Base-by-base conservation (phyloP, 2,113 vertebrate genomes). In the Limanda limanda region DNA sequence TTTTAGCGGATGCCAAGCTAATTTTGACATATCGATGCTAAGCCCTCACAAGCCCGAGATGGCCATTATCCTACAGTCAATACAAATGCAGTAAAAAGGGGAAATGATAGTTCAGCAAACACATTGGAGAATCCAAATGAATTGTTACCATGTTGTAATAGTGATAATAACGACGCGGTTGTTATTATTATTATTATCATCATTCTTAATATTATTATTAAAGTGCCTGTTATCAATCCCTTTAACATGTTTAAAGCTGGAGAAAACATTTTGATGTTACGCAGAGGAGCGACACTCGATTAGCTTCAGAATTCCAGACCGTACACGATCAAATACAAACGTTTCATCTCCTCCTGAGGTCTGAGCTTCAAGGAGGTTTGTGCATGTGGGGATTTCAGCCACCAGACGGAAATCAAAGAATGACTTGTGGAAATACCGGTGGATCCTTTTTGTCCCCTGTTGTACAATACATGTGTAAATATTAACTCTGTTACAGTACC, bases 211-310 rank as follows among this genome's bases (percentile, higher is more conserved):
- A 79, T 90, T 91, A 89, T 92, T 92, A 94, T 94, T 93, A 95
- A 62, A 94, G 94, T 95, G 94, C 94, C 94, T 95, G 94, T 94
- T 94, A 93, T 89, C 78, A 87, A 94, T 93, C 94, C 94, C 94
- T 95, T 95, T 95, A 95, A 94, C 90, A 91, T 86, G 73, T 85
- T 92, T 73, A 74, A 69, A 87, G 76, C 80, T 84, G 79, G 78
- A 86, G 60, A 72, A 86, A 74, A 71, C 45, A 8, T 79, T 78
- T n/a, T 75, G 47, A 83, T 78, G 74, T 72, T 74, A 79, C 81
- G 79, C 74, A 63, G 57, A 84, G 14, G 54, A 74, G 71, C 68
- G 75, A 81, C 61, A 66, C 59, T 76, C 24, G 73, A 77, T 79
- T 75, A 67, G 66, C 72, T 84, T 73, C 78, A 76, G 63, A 78